These are phyloP conservation scores for Maccullochella peelii DNA, from an alignment of 2,113 vertebrate genomes.

Conservation along the genomic window DNA sequence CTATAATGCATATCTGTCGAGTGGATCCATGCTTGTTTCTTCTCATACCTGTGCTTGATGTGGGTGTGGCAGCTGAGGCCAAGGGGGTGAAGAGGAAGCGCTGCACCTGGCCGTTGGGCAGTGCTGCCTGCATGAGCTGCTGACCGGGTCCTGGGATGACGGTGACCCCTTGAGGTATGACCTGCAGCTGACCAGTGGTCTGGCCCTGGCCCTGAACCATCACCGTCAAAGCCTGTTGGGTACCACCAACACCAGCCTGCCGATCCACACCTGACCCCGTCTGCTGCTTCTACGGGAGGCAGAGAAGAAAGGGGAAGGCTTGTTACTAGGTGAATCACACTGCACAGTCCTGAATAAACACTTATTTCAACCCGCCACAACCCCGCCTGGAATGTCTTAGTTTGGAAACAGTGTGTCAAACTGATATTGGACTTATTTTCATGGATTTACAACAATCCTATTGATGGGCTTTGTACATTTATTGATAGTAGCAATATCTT, in stretches of 20 bases:
- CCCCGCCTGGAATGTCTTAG: too few species aligned
- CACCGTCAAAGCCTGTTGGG: constrained; percentile 94
- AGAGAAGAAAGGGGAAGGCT: background rate
- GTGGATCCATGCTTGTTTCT: too few species aligned
- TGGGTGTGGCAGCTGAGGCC: constrained; percentile 80
- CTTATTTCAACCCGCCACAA: background rate
- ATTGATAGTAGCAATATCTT: background rate
- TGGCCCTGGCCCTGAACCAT: constrained; percentile 99
- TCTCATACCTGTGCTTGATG: constrained; percentile 70
- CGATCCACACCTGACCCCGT: constrained; percentile 66
- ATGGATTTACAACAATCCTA: background rate
- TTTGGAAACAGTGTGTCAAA: background rate
- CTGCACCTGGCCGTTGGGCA: constrained; percentile 97
- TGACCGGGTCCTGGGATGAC: constrained; percentile 97
- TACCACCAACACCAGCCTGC: constrained; percentile 75
- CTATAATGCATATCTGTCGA: background rate
- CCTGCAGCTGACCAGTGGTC: constrained; percentile 95
- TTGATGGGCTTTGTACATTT: background rate
- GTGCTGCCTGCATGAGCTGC: constrained; percentile 98
- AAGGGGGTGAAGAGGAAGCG: constrained; percentile 97
- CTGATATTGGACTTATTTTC: background rate
- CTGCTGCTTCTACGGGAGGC: constrained; percentile 77
- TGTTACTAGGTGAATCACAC: background rate
- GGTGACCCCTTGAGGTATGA: constrained; percentile 97
- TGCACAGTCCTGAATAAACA: background rate